Conservation (phyloP, 1,140 invertebrate species). For the Formica selysi region DNA sequence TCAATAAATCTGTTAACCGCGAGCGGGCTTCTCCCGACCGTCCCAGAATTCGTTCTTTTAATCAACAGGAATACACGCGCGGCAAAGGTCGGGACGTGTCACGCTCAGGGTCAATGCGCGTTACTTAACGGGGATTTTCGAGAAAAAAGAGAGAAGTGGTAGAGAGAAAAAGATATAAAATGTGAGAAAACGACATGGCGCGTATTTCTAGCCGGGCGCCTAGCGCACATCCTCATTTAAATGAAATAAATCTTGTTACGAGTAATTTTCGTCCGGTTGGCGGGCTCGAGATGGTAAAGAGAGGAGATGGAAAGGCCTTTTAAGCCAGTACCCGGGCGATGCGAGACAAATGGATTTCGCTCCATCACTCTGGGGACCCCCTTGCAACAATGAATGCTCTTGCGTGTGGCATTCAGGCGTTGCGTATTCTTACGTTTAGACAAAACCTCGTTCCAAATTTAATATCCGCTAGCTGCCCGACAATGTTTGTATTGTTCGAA, state of each 20-base stretch:
- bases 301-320: conserved; percentile 74
- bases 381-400: conserved; percentile 54
- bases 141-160: conserved; percentile 22
- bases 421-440: conserved; percentile 60
- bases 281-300: conserved; percentile 70
- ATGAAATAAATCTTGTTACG: conserved; percentile 84
- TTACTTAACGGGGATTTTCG: conserved; percentile 54
- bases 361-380: conserved; percentile 69
- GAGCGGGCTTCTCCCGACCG: conserved; percentile 24
- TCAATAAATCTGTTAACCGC: conserved; percentile 48
- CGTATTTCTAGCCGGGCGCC: conserved; percentile 71
- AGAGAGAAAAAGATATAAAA: not conserved
- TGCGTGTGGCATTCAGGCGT: conserved; percentile 49
- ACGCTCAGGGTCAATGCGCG: conserved; percentile 37
- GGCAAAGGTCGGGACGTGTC: conserved; percentile 67
- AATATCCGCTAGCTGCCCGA: conserved; percentile 45
- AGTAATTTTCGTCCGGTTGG: conserved; percentile 80
- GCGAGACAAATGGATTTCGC: conserved; percentile 81
- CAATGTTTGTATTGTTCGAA: conserved; percentile 51
- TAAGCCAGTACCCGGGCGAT: conserved; percentile 69
- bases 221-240: conserved; percentile 83
- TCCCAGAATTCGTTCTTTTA: conserved; percentile 61
- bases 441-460: conserved; percentile 60
- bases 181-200: conserved; percentile 49
- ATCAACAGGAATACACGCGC: conserved; percentile 39